Conservation (phyloP, 2,797 vertebrate species). For the Chaetophractus vellerosus region DNA sequence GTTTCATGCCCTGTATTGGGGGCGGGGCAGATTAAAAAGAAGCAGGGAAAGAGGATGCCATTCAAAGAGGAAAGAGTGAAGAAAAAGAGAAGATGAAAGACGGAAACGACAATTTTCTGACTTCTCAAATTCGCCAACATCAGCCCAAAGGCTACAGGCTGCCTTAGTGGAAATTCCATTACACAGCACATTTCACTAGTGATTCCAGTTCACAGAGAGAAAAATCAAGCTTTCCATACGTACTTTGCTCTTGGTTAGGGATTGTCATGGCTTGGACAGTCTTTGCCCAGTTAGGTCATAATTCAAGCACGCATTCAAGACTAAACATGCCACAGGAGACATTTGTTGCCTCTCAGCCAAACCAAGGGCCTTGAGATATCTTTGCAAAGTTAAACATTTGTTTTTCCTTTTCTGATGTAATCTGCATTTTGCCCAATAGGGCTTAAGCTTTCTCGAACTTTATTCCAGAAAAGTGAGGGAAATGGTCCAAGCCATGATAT, state of each 20-base stretch:
- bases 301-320: neutral
- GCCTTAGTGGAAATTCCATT: neutral
- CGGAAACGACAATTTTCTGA: neutral
- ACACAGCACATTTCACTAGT: neutral
- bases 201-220: neutral
- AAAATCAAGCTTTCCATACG: neutral
- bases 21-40: neutral
- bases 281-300: too few relatives aligned
- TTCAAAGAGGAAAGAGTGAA: neutral
- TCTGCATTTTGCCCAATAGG: conserved; percentile 53
- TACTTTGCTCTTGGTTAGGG: neutral
- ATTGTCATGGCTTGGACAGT: neutral
- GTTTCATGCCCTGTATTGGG: neutral
- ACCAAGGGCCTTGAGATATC: too few relatives aligned
- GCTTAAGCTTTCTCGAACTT: conserved; percentile 45
- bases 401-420: conserved; percentile 31
- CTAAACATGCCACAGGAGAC: neutral
- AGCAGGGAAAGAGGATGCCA: neutral
- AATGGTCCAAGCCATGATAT: neutral
- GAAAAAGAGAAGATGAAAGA: neutral
- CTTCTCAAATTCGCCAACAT: neutral
- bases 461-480: conserved; percentile 13
- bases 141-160: neutral
- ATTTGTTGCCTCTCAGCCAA: neutral
- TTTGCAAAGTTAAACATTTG: neutral